These are phyloP conservation scores for Odocoileus hemionus DNA, from an alignment of 2,113 vertebrate genomes.

Conservation along the genomic window DNA sequence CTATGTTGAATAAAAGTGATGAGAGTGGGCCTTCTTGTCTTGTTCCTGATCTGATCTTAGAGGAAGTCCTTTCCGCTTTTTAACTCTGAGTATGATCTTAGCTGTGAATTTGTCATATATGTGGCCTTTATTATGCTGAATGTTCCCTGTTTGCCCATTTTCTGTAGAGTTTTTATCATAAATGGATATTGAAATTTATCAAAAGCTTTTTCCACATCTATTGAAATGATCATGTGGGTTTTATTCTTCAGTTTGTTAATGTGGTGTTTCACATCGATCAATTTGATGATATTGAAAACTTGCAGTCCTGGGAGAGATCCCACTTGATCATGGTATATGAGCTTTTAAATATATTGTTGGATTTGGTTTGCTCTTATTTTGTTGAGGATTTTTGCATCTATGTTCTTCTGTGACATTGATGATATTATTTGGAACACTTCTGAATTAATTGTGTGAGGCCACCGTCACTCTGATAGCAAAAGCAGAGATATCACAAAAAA, in stretches of 20 bases:
- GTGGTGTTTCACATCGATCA: not conserved
- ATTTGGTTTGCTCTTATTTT: not conserved
- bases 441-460: not conserved
- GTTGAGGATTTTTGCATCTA: not conserved
- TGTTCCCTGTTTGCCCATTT: not conserved
- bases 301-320: not conserved
- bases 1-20: not conserved
- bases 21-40: not conserved
- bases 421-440: not conserved
- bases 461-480: not conserved
- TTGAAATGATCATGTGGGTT: not conserved
- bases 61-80: not conserved
- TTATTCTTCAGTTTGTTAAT: not conserved
- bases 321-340: not conserved
- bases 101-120: not conserved
- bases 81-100: not conserved
- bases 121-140: not conserved
- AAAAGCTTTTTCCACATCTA: not conserved
- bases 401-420: not conserved
- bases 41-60: not conserved
- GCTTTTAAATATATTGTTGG: not conserved
- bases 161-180: not conserved
- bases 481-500: not conserved
- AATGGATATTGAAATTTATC: not conserved
- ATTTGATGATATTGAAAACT: not conserved